Percentiles rank a stretch among this genome's conserved stretches.
Evolutionary conservation across 2,113 vertebrate species (phyloP).

Genomic region (Grammomys dolichurus): DNA sequence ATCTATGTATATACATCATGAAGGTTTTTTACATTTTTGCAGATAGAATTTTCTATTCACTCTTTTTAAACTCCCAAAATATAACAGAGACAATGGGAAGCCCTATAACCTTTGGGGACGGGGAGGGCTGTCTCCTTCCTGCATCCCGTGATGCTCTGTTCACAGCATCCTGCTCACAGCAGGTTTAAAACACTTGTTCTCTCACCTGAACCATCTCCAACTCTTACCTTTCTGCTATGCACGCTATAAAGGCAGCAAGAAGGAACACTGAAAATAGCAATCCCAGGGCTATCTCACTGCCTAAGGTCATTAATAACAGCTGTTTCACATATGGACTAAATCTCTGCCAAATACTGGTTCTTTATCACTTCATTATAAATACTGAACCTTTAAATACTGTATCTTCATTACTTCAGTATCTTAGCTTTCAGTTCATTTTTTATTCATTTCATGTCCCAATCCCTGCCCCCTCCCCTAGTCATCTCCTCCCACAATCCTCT

Average conservation of each 20-base stretch:
- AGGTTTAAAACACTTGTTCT: background rate
- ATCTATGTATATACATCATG: background rate
- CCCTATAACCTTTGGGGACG: background rate
- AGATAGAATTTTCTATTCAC: background rate
- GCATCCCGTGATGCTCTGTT: background rate
- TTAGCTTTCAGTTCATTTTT: background rate
- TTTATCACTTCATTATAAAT: background rate
- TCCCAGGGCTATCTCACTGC: background rate
- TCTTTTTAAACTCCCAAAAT: background rate
- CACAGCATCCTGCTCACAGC: background rate
- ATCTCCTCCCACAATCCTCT: no score
- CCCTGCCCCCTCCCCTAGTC: no score
- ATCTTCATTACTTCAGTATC: background rate
- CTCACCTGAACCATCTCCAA: background rate
- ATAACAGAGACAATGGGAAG: background rate
- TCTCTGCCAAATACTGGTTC: background rate
- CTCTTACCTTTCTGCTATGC: background rate
- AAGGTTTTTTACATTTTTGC: background rate
- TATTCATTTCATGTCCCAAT: no score
- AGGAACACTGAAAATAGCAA: conserved; percentile 16
- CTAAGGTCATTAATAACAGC: background rate
- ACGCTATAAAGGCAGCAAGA: background rate
- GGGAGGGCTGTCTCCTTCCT: background rate
- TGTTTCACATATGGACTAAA: background rate
- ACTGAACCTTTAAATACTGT: background rate